Evolutionary conservation across 2,888 invertebrate genomes (phyloP), one percentile per base, ranked within the genome.

Genomic region (Listrodromus nycthemerus): DNA sequence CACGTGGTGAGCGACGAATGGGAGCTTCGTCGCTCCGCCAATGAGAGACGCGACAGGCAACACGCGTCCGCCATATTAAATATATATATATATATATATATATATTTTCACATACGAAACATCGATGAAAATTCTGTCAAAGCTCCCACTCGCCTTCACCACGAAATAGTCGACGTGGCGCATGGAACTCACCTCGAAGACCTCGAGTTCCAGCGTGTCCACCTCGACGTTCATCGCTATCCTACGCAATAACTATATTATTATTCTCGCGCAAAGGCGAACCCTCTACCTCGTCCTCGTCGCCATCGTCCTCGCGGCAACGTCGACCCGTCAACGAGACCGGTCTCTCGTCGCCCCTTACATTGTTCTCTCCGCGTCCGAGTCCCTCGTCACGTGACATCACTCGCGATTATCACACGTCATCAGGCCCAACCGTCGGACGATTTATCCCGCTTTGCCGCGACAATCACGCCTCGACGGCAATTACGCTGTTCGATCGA

Each of bases 181-280:
- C 65, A 52, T 75, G 82, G 87, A 86, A 91, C 92, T 91, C 89
- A 93, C 93, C 93, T 93, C 93, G 92, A 93, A 93, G 87, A 93
- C 92, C 89, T 93, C 93, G 91, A 93, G 93, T 91, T 93, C 93
- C 90, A 93, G 90, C 87, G 91, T 92, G 89, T 93, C 93, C 88
- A 90, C 88, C 89, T 92, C 91, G 90, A 89, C 90, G 91, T 89
- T 92, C 92, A 92, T 92, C 91, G 90, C 88, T 88, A 87, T 84
- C 82, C 87, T 87, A 86, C 84, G 83, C 78, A 85, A 89, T 88
- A 89, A 91, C 88, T 90, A 82, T 90, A 89, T 88, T 89, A 89
- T 89, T 55, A 79, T 24, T 55, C 89, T 87, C 90, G 87, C 90
- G 88, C 89, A 89, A 90, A 89, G 88, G 90, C 90, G 74, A 80